Base-by-base conservation (phyloP, 2,113 vertebrate species). In the Piaya cayana region DNA sequence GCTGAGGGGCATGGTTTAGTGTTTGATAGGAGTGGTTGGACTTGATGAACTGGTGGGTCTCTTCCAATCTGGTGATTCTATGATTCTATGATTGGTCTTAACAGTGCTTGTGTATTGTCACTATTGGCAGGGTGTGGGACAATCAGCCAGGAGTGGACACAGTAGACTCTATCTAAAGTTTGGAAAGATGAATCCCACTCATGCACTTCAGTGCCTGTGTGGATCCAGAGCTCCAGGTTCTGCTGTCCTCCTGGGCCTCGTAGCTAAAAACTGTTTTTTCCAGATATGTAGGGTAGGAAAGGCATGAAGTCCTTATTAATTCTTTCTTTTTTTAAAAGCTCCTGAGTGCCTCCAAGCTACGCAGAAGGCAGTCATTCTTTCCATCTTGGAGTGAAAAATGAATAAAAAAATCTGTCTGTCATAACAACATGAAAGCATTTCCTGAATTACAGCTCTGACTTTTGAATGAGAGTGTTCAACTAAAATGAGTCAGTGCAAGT, bases 391-490 rank as follows among this genome's bases (percentile, higher is more conserved):
- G 49, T 83, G 82, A 94, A 95, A 96, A 86, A 95, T 88, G 21
- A 88, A 91, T 86, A 32, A 75, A 80, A 87, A 88, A 83, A 69
- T 79, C 76, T 75, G 56, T 78, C 93, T 93, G 76, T 95, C 88
- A 78, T 86, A 95, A 87, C 43, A 95, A 95, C 86, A 93, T 90
- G 63, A 95, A 97, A 90, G 88, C 65, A 50, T 96, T 95, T 96
- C 83, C 95, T 92, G 88, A 96, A 92, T 88, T 93, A 93, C 88
- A 94, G 50, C 56, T 80, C 65, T 78, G 72, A 69, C 80, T 97
- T 72, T 80, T 95, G 90, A 94, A 94, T 78, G 76, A 95, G 42
- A 25, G 60, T 84, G 65, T 72, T 96, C 16, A 27, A 82, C 90
- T 78, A 58, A 82, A 96, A 92, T 96, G 92, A 93, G 90, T 94